Base-by-base conservation (phyloP, 2,888 invertebrate species). In the Lochmaea capreae region DNA sequence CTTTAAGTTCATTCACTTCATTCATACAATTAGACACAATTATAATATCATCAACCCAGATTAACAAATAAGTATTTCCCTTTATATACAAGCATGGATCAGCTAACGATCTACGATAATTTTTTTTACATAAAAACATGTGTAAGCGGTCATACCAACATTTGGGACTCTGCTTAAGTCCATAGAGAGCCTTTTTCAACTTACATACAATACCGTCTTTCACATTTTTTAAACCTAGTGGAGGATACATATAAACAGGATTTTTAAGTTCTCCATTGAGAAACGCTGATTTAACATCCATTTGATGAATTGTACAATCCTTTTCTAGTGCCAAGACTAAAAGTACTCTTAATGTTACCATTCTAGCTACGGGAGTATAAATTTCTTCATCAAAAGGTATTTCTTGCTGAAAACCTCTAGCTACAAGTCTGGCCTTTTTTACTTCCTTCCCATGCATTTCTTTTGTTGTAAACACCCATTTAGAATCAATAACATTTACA, bases 61-160 rank as follows among this genome's bases (percentile, higher is more conserved):
- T 63, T 33, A 78, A 54, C 26, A 79, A 58, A 72, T 73, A 74
- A 57, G 74, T 77, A 59, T 66, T 26, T 57, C 61, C 39, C 18
- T 67, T 76, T 57, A 77, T 65, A 74, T 79, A 79, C 26, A 79
- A 79, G 76, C 79, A 80, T 49, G 79, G 78, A 67, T 79, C 77
- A 16, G 71, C 73, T 39, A 52, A 71, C 10, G 78, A 80, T 54
- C 72, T 67, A 57, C 62, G 43, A 71, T 77, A 78, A 22, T 67
- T 70, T 54, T 52, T 62, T 22, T 65, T 49, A 75, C 75, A 52
- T 22, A 77, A 73, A 58, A 39, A 39, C 33, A 39, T 39, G 8
- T 39, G 33, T 39, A 39, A 39, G 33, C 33, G 33, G 8, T 39
- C 33, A 71, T 71, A 58, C 74, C 77, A 79, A 67, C 76, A 79